Conservation (phyloP, 2,113 vertebrate species). For the Monopterus albus region DNA sequence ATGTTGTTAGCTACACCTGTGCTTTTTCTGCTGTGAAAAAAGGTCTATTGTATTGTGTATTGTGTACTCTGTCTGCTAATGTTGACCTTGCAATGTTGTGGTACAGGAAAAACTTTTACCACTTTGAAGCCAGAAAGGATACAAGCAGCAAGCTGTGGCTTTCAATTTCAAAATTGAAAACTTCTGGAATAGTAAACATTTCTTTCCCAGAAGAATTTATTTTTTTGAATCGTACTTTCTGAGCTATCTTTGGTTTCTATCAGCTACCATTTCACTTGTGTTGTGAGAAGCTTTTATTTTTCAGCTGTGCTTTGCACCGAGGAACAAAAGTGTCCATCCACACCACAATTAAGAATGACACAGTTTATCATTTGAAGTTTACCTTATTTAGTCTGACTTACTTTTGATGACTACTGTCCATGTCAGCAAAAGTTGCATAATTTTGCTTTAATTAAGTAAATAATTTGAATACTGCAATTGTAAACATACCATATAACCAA, state of each 20-base stretch:
- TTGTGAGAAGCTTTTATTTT: conserved; percentile 1
- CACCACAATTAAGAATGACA: neutral
- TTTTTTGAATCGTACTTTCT: conserved; percentile 11
- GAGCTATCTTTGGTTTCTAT: conserved; percentile 1
- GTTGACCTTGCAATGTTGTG: too few species aligned
- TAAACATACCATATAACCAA: too few species aligned
- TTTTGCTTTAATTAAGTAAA: too few species aligned
- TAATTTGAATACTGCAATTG: too few species aligned
- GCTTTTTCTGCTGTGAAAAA: too few species aligned
- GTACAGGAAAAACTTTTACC: too few species aligned
- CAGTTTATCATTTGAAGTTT: neutral
- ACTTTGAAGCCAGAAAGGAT: neutral
- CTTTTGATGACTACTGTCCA: too few species aligned
- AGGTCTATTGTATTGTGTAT: too few species aligned
- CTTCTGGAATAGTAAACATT: neutral
- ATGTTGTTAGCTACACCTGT: too few species aligned
- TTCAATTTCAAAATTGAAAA: neutral
- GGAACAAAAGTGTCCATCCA: conserved; percentile 3
- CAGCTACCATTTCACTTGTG: neutral
- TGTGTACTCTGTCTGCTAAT: too few species aligned
- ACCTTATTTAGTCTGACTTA: neutral
- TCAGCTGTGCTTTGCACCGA: neutral
- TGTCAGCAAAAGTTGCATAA: too few species aligned
- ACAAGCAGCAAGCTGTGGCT: neutral
- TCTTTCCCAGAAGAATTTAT: neutral